Base-by-base conservation (phyloP, 2,888 invertebrate species). In the Pammene fasciana region DNA sequence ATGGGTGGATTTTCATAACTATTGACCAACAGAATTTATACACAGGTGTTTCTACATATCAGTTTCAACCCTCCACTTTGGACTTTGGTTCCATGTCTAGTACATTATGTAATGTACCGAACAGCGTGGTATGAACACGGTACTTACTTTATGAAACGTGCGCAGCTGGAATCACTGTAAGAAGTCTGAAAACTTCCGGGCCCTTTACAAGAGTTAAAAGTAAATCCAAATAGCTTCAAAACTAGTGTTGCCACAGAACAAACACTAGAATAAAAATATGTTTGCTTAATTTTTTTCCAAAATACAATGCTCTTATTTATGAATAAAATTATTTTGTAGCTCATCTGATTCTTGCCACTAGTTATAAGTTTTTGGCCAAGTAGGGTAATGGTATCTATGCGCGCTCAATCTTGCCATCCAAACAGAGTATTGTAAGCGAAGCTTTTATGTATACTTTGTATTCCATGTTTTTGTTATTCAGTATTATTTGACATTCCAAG, bases 401-500 rank as follows among this genome's bases (percentile, higher is more conserved):
- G 72, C 76, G 79, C 80, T 82, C 80, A 81, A 79, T 78, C 73
- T 80, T 77, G 78, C 74, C 74, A 74, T 75, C 74, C 71, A 75
- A 66, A 71, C 18, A 62, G 65, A 67, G 68, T 67, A 68, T 56
- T 68, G 54, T 71, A 59, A 67, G 66, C 55, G 50, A 52, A 36
- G 41, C 68, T 55, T 46, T 64, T 64, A 70, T 68, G 59, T 72
- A 48, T 50, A 48, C 43, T 60, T 50, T 67, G n/a, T 38, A 36
- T 57, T 57, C 26, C 52, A 52, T 14, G 43, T 64, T 68, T 52
- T 56, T 72, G 65, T 73, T 70, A 61, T 67, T 71, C 71, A 72
- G 73, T 74, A 70, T 75, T 73, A 71, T 71, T 67, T 14, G 54
- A 48, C 70, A 70, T 72, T 67, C 61, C 68, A 64, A 50, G 57